phyloP scores from a whole-genome alignment of 2,888 invertebrate genomes.

The Polydesmus complanatus region DNA sequence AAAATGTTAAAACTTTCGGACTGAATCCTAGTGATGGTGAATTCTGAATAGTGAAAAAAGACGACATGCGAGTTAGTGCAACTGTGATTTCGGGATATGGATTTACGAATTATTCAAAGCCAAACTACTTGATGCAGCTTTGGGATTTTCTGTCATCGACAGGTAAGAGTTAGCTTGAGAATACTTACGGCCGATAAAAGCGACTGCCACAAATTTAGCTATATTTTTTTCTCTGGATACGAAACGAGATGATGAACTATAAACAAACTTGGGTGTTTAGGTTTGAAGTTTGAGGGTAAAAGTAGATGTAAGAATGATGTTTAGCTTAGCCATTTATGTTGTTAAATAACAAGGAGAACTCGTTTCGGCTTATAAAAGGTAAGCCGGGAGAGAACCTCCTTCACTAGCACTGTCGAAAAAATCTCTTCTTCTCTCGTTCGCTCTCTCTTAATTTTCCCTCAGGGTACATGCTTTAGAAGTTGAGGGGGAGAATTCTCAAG shows the following conservation, averaged over 20 bases:
- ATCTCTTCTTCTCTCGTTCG: neutral
- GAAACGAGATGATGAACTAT: neutral
- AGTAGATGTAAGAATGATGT: neutral
- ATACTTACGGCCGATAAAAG: no score
- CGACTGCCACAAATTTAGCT: no score
- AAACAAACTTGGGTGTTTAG: neutral
- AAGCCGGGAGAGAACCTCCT: neutral
- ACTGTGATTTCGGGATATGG: no score
- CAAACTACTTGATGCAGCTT: no score
- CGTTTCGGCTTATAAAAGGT: neutral
- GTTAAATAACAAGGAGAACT: neutral
- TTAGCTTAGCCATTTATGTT: neutral
- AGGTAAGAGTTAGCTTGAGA: no score
- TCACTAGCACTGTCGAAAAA: neutral
- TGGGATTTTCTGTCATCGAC: no score
- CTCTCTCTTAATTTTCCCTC: neutral
- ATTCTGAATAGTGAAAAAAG: no score
- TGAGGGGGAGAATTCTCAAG: neutral
- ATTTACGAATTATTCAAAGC: no score
- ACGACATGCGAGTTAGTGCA: no score
- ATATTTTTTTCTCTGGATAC: no score
- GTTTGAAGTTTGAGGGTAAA: neutral
- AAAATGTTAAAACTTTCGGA: no score
- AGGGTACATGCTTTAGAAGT: neutral
- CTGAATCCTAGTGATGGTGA: no score